Base-by-base conservation (phyloP, 2,888 invertebrate genomes). In the Eupeodes latifasciatus region DNA sequence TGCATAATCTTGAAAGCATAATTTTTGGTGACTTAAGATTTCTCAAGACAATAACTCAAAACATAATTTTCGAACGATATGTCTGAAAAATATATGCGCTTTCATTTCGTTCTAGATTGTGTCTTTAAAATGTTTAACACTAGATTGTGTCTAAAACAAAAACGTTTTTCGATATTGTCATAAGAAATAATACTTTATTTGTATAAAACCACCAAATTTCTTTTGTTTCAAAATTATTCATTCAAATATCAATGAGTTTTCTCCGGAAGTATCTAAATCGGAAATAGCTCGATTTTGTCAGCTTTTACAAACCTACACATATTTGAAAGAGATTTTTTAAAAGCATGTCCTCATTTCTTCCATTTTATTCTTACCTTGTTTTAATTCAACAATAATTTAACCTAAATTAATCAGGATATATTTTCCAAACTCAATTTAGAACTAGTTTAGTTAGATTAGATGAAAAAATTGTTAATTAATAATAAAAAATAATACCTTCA, bases 31-130 rank as follows among this genome's bases (percentile, higher is more conserved):
- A 4, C 14, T 12, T 4, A 51, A 71, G n/a, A 71, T 44, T 55
- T 71, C 55, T 71, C 11, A 71, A 12, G 14, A 40, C 19, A 71
- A 71, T 55, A 71, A 19, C 19, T 14, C 4, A 4, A 1, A 6
- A 19, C 27, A 34, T 59, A 72, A 59, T 59, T 34, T 59, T 14
- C 27, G 72, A 72, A 4, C 59, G 59, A 72, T 72, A 72, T 72
- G 72, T 72, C 57, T 72, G 72, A 72, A 72, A 72, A 36, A 44
- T 72, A 72, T 72, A 72, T 72, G 72, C 72, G 72, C 72, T 14
- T 72, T 72, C 72, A 72, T 72, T 72, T 72, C 72, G 47, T n/a
- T 72, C 47, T 57, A 72, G 59, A 72, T 72, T 72, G 72, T 72
- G n/a, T 47, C 47, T 59, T 47, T 14, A 44, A 27, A 57, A 47